Percentiles rank a stretch among this genome's conserved stretches.
These are phyloP conservation scores for Drosophila imparisetae DNA, from an alignment of 2,888 invertebrate genomes.

Conservation along the genomic window DNA sequence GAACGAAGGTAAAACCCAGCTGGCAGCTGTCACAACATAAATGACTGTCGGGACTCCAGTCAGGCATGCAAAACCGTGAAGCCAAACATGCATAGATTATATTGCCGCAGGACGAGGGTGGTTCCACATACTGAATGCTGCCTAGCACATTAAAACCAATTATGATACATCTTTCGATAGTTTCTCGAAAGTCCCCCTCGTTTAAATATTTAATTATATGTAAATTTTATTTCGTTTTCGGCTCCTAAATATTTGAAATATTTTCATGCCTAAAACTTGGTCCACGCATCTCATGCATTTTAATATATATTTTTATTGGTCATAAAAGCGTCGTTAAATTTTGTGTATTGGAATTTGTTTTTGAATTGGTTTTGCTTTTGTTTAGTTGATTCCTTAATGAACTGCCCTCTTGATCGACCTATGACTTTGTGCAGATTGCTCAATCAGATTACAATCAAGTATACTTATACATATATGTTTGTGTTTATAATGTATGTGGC, in stretches of 20 bases:
- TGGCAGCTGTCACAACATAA: constrained; percentile 59
- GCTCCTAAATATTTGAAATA: not conserved
- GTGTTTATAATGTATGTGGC: not conserved
- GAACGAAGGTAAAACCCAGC: constrained; percentile 39
- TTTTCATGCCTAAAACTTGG: not conserved
- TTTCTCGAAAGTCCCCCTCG: not conserved
- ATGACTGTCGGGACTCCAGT: constrained; percentile 46
- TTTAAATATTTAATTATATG: not conserved
- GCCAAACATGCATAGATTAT: constrained; percentile 50
- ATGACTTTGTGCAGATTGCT: constrained; percentile 31
- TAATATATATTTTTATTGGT: not conserved
- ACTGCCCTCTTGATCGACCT: constrained; percentile 26
- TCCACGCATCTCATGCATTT: not conserved
- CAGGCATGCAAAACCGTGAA: constrained; percentile 44
- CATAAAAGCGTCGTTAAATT: not conserved
- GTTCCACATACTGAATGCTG: not conserved
- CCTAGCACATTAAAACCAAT: constrained; percentile 7
- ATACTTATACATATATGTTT: not conserved
- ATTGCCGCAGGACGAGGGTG: constrained; percentile 27
- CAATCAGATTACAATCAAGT: constrained; percentile 10
- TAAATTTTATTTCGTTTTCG: not conserved
- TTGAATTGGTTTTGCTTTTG: not conserved
- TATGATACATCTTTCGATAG: not conserved
- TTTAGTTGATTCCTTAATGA: constrained; percentile 3
- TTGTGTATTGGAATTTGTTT: not conserved